These are phyloP conservation scores for Tinea trinotella DNA, from an alignment of 2,888 invertebrate genomes.

Conservation along the genomic window DNA sequence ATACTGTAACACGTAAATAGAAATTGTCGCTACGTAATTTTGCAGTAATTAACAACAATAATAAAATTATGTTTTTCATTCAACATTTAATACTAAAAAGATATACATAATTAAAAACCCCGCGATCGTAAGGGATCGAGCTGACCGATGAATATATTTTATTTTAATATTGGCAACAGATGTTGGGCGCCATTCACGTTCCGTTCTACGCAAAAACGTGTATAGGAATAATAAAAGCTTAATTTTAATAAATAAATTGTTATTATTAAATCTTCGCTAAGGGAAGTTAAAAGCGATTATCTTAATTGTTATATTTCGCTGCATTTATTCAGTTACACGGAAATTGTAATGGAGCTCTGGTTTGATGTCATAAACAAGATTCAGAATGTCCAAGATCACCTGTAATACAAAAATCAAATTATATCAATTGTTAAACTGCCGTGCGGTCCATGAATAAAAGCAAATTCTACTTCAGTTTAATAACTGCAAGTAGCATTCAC, in stretches of 20 bases:
- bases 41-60: background rate
- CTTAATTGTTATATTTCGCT: background rate
- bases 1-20: constrained; percentile 40
- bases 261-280: background rate
- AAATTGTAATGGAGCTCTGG: constrained; percentile 95
- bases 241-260: constrained; percentile 11
- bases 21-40: background rate
- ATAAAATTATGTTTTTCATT: background rate
- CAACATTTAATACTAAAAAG: constrained; percentile 2
- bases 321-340: constrained; percentile 50
- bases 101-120: background rate
- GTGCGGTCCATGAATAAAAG: no score
- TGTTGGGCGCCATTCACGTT: background rate
- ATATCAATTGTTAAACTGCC: no score
- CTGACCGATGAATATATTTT: constrained; percentile 11
- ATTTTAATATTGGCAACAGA: constrained; percentile 6
- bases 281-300: background rate
- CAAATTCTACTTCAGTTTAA: no score
- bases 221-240: background rate
- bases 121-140: background rate
- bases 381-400: constrained; percentile 86
- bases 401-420: constrained; percentile 41
- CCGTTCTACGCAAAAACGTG: background rate
- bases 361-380: constrained; percentile 91
- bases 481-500: no score